Conservation (phyloP, 1,140 invertebrate genomes). For the Calliphora vicina region DNA sequence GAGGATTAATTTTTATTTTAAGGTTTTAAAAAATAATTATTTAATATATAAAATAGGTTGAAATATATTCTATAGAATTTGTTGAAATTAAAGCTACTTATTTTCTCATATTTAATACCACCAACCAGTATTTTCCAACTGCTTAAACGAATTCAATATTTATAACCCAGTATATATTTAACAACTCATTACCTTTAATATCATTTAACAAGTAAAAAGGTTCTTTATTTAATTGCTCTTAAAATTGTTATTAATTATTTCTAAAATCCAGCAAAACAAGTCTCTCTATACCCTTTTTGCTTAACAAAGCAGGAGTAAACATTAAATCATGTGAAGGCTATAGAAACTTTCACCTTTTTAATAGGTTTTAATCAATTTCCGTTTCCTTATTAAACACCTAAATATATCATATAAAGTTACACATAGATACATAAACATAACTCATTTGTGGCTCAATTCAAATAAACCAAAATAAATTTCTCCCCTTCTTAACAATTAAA, state of each 20-base stretch:
- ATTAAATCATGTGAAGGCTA: constrained; percentile 18
- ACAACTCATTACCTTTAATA: not conserved
- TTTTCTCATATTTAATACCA: too few species aligned
- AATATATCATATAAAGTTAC: not conserved
- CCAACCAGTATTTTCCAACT: too few species aligned
- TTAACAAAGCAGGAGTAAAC: not conserved
- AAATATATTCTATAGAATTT: too few species aligned
- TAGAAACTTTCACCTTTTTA: constrained; percentile 27
- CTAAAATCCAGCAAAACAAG: not conserved
- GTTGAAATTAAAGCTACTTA: too few species aligned
- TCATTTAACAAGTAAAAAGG: not conserved
- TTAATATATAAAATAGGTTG: too few species aligned
- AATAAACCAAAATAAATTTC: not conserved
- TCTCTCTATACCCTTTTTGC: not conserved
- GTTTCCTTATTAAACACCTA: constrained; percentile 32
- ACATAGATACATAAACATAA: not conserved
- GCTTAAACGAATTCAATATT: too few species aligned
- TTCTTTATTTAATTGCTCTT: constrained; percentile 6
- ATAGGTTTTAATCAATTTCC: constrained; percentile 32
- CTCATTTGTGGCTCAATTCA: not conserved
- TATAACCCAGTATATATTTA: not conserved
- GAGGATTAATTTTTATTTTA: too few species aligned
- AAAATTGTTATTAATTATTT: constrained; percentile 25
- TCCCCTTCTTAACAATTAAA: not conserved
- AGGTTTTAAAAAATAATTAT: too few species aligned